A percentile compares a stretch with the other conserved stretches of the same genome.
phyloP scores from a whole-genome alignment of 2,888 invertebrate species.

The Cremastinae sp. region DNA sequence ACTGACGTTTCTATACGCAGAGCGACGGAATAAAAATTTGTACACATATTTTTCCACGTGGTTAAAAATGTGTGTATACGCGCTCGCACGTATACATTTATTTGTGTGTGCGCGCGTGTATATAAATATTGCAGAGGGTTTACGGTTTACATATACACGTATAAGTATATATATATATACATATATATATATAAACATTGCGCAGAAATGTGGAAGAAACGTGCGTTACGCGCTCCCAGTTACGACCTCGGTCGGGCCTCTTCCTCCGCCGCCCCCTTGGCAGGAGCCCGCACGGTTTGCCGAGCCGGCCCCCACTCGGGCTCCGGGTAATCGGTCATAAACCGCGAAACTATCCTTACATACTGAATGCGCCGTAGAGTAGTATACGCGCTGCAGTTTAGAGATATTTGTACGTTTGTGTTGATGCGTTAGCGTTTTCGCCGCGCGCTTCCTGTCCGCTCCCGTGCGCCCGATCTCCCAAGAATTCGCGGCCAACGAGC shows the following conservation, averaged over 20 bases:
- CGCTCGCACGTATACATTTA: too few species aligned
- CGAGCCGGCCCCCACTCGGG: neutral
- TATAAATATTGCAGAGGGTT: too few species aligned
- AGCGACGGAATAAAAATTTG: too few species aligned
- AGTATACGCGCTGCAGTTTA: constrained; percentile 30
- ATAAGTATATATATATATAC: too few species aligned
- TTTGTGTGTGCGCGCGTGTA: too few species aligned
- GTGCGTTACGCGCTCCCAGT: constrained; percentile 65
- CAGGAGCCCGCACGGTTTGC: too few species aligned
- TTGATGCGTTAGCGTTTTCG: too few species aligned
- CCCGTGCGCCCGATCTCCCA: neutral
- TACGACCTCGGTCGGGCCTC: constrained; percentile 58
- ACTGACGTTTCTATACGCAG: too few species aligned
- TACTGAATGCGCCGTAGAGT: constrained; percentile 59
- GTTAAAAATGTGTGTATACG: too few species aligned
- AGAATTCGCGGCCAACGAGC: too few species aligned
- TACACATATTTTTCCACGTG: too few species aligned
- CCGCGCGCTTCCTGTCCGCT: neutral
- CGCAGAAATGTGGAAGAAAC: constrained; percentile 48
- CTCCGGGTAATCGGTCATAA: constrained; percentile 74
- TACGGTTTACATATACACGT: too few species aligned
- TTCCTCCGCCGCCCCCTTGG: neutral
- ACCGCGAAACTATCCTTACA: constrained; percentile 71
- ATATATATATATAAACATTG: constrained; percentile 13
- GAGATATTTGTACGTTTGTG: neutral